Base-by-base conservation (phyloP, 2,888 invertebrate genomes). In the Dioctria rufipes region DNA sequence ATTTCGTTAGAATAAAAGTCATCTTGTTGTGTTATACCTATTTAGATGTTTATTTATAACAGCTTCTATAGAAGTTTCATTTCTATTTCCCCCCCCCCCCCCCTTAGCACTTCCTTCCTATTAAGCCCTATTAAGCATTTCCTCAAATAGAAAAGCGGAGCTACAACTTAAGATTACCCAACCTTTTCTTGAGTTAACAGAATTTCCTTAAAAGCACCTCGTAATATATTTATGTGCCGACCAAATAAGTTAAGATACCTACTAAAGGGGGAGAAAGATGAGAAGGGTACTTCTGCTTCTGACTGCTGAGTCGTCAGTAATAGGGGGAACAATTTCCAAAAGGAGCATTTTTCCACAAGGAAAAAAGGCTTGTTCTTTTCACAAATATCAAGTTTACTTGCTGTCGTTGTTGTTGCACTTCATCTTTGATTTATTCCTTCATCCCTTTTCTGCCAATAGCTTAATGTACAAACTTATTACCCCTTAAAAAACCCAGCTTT, bases 201-300 rank as follows among this genome's bases (percentile, higher is more conserved):
- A 81, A 83, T 84, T 83, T 83, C 80, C 83, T 83, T 84, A 83
- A 84, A 83, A 84, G 84, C 84, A 84, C 82, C 83, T 83, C 83
- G 83, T 83, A 84, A 84, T 83, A 83, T 83, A 84, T 84, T 84
- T 84, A 84, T 84, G 82, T 81, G 65, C 80, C 82, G 82, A 51
- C 63, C 77, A 83, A 82, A 83, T 82, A 81, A 78, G 80, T 81
- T 82, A 25, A 25, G 81, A 79, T 78, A 81, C 71, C 58, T 75
- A 60, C 43, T 73, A 49, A 58, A 37, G 66, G 63, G 67, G n/a
- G 66, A 25, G 25, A 39, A 54, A 63, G 73, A n/a, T 58, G 78
- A 66, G 73, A 81, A 75, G 80, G 81, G 78, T 78, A 80, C 63
- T 78, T 63, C 71, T 61, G 58, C 63, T 78, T 63, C 71, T 61